These are phyloP conservation scores for Noctuana brunneofusca DNA, from an alignment of 2,888 invertebrate species.

Conservation along the genomic window DNA sequence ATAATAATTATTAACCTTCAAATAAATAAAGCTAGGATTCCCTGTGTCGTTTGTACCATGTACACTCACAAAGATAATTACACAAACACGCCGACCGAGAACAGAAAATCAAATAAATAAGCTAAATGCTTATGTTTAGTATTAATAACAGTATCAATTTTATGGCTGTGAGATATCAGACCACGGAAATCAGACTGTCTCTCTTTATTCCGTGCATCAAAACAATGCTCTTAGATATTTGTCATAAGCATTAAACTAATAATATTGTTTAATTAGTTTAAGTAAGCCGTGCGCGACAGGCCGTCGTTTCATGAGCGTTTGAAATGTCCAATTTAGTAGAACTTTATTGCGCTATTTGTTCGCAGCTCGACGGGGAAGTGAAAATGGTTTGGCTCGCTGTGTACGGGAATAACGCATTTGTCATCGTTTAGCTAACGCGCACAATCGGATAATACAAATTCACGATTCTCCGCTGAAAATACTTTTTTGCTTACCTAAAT, in stretches of 20 bases:
- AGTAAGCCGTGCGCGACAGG: background rate
- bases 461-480: conserved; percentile 1
- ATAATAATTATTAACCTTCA: no score
- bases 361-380: conserved; percentile 2
- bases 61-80: no score
- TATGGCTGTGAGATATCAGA: no score
- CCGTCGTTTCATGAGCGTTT: conserved; percentile 1
- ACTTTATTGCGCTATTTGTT: conserved; percentile 23
- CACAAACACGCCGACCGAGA: no score
- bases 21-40: no score
- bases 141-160: no score
- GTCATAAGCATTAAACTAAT: background rate
- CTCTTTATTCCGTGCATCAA: no score
- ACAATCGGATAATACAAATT: conserved; percentile 22
- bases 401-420: conserved; percentile 20
- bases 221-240: no score
- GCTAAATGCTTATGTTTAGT: no score
- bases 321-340: conserved; percentile 14
- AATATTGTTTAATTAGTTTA: background rate
- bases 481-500: background rate
- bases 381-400: conserved; percentile 25
- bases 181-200: no score
- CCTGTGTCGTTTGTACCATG: no score
- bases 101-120: no score
- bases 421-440: conserved; percentile 27